These are phyloP conservation scores for Callocephalon fimbriatum DNA, from an alignment of 2,113 vertebrate genomes.

Conservation along the genomic window DNA sequence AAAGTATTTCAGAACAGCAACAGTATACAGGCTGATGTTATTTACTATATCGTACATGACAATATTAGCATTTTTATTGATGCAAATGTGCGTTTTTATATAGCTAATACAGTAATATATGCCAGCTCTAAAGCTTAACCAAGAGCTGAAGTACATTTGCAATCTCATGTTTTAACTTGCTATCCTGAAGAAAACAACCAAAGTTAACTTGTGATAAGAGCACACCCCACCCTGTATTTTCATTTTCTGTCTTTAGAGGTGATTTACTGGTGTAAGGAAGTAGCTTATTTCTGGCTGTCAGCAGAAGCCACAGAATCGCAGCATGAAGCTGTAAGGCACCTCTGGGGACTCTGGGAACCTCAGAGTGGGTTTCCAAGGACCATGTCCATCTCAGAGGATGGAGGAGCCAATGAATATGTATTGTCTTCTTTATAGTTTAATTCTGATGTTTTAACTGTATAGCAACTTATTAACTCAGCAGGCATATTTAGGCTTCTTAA, in stretches of 20 bases:
- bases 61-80: neutral
- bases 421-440: neutral
- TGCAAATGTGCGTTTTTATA: neutral
- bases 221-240: neutral
- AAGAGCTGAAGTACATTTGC: neutral
- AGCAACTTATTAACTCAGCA: neutral
- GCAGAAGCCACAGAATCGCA: neutral
- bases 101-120: neutral
- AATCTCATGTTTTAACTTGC: neutral
- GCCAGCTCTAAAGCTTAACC: neutral
- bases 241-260: neutral
- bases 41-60: neutral
- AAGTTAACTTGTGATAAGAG: neutral
- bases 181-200: neutral
- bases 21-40: neutral
- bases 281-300: neutral
- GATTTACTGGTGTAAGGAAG: neutral
- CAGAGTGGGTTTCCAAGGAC: neutral
- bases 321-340: neutral
- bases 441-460: neutral
- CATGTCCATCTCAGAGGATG: rapidly evolving
- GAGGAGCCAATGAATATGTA: neutral
- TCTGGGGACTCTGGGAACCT: neutral
- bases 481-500: neutral
- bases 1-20: neutral